Conservation (phyloP, 37 sponge, comb jelly and placozoan species). For the Tethya wilhelma region DNA sequence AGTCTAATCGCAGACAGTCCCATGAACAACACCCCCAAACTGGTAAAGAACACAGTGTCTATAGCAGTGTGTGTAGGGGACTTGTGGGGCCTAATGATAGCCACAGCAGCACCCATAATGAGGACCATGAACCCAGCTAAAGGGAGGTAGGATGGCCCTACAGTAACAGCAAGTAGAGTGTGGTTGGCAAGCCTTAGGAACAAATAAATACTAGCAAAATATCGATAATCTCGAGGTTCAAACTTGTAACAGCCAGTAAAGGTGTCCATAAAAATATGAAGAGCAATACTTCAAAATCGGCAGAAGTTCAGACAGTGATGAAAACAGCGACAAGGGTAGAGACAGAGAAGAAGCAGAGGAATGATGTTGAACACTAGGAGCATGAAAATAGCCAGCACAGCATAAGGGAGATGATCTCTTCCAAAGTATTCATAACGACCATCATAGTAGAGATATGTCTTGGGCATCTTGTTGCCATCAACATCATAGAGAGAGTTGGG, state of each 20-base stretch:
- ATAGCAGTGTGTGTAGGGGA: neutral
- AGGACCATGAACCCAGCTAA: neutral
- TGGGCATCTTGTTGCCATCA: neutral
- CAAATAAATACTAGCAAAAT: constrained; percentile 4
- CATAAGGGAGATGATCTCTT: constrained; percentile 16
- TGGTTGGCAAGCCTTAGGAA: neutral
- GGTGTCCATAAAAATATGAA: constrained; percentile 14
- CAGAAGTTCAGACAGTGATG: neutral
- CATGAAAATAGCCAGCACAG: constrained; percentile 9
- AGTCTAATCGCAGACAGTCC: too few relatives aligned
- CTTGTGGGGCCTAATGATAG: neutral
- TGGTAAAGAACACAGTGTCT: neutral
- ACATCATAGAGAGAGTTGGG: neutral
- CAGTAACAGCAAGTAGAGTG: too few relatives aligned
- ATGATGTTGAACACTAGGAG: neutral
- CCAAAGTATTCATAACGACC: neutral
- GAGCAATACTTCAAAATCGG: neutral
- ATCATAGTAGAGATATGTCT: neutral
- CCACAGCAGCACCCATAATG: neutral
- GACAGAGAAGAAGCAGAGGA: constrained; percentile 14
- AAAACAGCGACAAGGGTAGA: constrained; percentile 21
- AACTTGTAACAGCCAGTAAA: constrained; percentile 19
- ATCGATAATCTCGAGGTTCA: constrained; percentile 4
- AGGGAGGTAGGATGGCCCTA: neutral
- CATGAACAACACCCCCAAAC: too few relatives aligned